Evolutionary conservation across 2,113 vertebrate species (phyloP).

Genomic region (Heterotis niloticus): DNA sequence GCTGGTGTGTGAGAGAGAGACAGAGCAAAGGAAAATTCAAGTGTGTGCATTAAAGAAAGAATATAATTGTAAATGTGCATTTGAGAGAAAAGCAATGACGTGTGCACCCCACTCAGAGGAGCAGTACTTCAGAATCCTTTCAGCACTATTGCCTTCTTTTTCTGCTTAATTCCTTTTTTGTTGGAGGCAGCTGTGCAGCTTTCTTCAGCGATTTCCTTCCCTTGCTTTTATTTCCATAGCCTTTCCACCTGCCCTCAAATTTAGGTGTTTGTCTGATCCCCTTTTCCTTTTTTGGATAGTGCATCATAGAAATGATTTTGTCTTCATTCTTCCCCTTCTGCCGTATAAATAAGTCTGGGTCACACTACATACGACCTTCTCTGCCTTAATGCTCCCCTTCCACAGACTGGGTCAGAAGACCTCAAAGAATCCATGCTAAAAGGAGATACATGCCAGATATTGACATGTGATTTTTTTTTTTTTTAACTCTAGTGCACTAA

Average conservation of each 20-base stretch:
- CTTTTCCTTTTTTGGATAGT: not conserved
- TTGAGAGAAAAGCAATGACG: not conserved
- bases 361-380: not conserved
- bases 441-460: too few species aligned
- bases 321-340: not conserved
- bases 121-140: not conserved
- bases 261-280: not conserved
- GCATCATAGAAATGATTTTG: not conserved
- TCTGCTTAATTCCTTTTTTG: not conserved
- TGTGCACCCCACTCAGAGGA: slow-evolving; percentile 3
- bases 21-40: not conserved
- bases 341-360: not conserved
- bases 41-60: not conserved
- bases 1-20: not conserved
- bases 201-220: not conserved
- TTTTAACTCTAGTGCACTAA: too few species aligned
- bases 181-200: slow-evolving; percentile 4
- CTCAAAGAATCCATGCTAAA: too few species aligned
- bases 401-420: not conserved
- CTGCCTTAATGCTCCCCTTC: not conserved
- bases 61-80: not conserved
- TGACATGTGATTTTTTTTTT: too few species aligned
- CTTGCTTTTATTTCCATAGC: slow-evolving; percentile 3
- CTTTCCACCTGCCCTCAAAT: not conserved
- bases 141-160: not conserved